phyloP scores from a whole-genome alignment of 2,888 invertebrate species.

The Julus scandinavius region DNA sequence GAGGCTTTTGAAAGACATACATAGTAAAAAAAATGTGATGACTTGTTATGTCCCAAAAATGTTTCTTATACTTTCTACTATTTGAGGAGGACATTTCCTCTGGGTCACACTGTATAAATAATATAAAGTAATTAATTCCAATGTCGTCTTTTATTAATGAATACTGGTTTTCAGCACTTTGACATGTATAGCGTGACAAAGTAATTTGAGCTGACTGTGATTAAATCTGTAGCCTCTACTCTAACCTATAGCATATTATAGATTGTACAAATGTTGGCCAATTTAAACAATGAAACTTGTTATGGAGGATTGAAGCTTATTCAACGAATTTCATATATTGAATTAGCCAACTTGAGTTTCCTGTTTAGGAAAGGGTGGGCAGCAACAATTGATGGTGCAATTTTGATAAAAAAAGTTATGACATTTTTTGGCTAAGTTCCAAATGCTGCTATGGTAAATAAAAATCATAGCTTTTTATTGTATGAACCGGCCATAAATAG shows the following conservation, averaged over 20 bases:
- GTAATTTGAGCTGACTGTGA: not conserved
- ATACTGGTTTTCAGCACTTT: not conserved
- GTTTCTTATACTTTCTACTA: not conserved
- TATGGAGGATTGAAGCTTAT: not conserved
- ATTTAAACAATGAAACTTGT: not conserved
- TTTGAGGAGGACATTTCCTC: not conserved
- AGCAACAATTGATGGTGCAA: conserved; percentile 13
- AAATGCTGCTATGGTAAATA: not conserved
- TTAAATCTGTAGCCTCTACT: not conserved
- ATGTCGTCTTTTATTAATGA: not conserved
- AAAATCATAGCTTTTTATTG: not conserved
- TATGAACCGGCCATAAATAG: too few species aligned
- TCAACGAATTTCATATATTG: not conserved
- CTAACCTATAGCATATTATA: not conserved
- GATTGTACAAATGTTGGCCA: not conserved
- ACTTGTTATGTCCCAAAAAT: not conserved
- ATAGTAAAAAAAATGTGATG: too few species aligned
- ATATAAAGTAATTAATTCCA: not conserved
- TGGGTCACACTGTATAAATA: not conserved
- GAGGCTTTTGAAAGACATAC: too few species aligned
- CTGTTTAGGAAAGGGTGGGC: not conserved
- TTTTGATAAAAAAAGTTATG: not conserved
- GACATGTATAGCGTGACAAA: not conserved
- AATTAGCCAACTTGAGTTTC: not conserved
- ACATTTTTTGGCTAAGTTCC: not conserved